A percentile compares a stretch with the other conserved stretches of the same genome.
These are phyloP conservation scores for Caretta caretta DNA, from an alignment of 2,113 vertebrate species.

Conservation along the genomic window DNA sequence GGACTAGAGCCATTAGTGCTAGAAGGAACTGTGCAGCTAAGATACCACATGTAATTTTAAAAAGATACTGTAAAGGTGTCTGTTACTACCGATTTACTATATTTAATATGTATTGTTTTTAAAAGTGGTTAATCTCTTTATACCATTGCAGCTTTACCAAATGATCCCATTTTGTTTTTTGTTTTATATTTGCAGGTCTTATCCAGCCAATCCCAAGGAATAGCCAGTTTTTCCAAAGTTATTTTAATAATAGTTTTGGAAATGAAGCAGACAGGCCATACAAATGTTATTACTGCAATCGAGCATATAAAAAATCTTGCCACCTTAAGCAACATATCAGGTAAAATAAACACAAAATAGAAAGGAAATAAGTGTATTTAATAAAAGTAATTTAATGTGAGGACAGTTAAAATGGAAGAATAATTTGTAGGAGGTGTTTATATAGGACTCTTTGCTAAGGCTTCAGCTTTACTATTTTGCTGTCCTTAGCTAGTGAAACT, in stretches of 20 bases:
- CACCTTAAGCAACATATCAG: conserved; percentile 98
- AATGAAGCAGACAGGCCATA: conserved; percentile 94
- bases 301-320: conserved; percentile 98
- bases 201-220: conserved; percentile 91
- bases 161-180: conserved; percentile 10
- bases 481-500: not conserved
- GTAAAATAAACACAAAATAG: conserved; percentile 73
- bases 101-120: not conserved
- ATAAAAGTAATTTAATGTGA: not conserved
- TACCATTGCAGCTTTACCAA: not conserved
- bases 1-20: not conserved
- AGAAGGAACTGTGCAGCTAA: not conserved
- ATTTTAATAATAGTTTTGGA: conserved; percentile 88
- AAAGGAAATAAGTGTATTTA: not conserved
- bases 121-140: not conserved
- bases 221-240: conserved; percentile 90
- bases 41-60: not conserved
- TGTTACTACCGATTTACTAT: not conserved
- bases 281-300: conserved; percentile 95
- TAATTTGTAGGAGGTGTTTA: not conserved
- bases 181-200: conserved; percentile 84
- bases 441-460: not conserved
- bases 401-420: not conserved
- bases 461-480: not conserved
- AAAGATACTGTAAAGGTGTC: not conserved